Evolutionary conservation across 2,113 vertebrate species (phyloP), one percentile per base, ranked within the genome.

Genomic region (Heterotilapia buettikoferi): DNA sequence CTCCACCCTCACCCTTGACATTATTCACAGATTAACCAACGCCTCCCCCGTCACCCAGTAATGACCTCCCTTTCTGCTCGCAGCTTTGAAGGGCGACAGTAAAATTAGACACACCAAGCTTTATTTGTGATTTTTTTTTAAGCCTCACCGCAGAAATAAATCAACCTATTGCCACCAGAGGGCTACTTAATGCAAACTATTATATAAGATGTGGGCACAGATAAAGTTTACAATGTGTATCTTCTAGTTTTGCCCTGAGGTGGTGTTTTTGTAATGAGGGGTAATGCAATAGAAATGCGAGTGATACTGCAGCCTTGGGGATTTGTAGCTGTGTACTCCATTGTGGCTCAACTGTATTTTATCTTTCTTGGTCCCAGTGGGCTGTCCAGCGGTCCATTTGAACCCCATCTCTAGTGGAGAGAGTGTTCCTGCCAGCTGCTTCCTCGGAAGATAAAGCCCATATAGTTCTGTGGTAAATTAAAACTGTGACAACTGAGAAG

Each of bases 11-110:
- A 96, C 96, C 97, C 96, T 90, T 96, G 96, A 97, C 97, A 98
- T 99, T 99, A 99, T 99, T 98, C 97, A 97, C 97, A 98, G 98
- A 99, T 97, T 97, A 96, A 94, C 96, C 94, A 86, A 94, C 87
- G 86, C 95, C 95, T 95, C 94, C 94, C 90, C 90, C 92, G 87
- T 95, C 95, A 94, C 94, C 91, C 84, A 84, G 89, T 95, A 96
- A 96, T 96, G 94, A 95, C 95, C 96, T 92, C 88, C 78, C 83
- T 86, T 90, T 90, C 87, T 87, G 84, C 87, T 83, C 85, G 83
- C 86, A 87, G 84, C 84, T 83, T 91, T 89, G 83, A 91, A 59
- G 84, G 76, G 86, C 90, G 89, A 95, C 94, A 92, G 92, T 93
- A 92, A 93, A 94, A 93, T 95, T 93, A 92, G 94, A 90, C 91